Evolutionary conservation across 2,888 invertebrate genomes (phyloP), one percentile per base, ranked within the genome.

Genomic region (Chrysopilus asiliformis): DNA sequence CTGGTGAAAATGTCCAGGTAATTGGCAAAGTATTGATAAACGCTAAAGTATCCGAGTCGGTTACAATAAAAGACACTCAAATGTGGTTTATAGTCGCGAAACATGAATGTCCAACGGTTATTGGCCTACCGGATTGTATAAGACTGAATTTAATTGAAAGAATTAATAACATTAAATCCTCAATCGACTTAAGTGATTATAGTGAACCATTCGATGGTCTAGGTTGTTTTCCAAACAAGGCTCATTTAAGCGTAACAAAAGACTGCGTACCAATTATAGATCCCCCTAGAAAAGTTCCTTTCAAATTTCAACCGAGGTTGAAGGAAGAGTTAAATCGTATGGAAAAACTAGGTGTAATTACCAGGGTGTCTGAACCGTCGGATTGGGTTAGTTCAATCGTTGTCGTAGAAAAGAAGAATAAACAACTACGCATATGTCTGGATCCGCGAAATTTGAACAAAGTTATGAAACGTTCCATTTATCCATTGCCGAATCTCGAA

Each of bases 321-420:
- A 40, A 32, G 15, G 12, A 9, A 4, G 30, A 28, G 28, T 15
- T 32, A 3, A 15, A 32, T 9, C 30, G 29, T 4, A 20, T 39
- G 27, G 35, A 34, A 32, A 16, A 24, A 1, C 4, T 13, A 24
- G 12, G 25, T 15, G 12, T 38, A 8, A 38, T 38, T 33, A 35
- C 39, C 26, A 41, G 28, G 35, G 38, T 39, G 14, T 27, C 40
- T 34, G 43, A 42, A 3, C 45, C 43, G n/a, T 16, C 37, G 1
- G 38, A 42, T 20, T 34, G 38, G 20, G 38, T 32, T 13, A 27
- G 20, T 15, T 34, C 36, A 39, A 28, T 50, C 7, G 49, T 50
- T 2, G 45, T 50, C 22, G 47, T 49, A 8, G 48, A 50, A 34
- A 52, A 52, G 38, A 41, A 43, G 16, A 41, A 49, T 42, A 39